A percentile compares a stretch with the other conserved stretches of the same genome.
phyloP scores from a whole-genome alignment of 2,113 vertebrate species.

The Herpetotheres cachinnans region DNA sequence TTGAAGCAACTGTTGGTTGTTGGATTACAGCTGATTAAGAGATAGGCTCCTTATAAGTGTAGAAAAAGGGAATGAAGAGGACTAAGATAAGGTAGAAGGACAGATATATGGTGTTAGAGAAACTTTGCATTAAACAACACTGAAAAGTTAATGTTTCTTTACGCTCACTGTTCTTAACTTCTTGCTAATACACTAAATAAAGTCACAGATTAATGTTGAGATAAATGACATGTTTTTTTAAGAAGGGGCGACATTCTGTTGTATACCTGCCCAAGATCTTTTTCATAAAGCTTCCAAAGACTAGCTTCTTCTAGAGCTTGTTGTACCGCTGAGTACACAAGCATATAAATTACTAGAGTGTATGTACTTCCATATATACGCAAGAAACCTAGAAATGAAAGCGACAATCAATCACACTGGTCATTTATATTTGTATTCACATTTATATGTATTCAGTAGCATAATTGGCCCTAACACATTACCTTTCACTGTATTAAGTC shows the following conservation, averaged over 20 bases:
- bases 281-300: background rate
- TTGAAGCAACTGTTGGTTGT: background rate
- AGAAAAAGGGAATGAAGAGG: background rate
- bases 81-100: background rate
- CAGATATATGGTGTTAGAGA: background rate
- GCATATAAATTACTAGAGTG: background rate
- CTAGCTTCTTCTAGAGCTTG: background rate
- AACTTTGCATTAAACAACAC: background rate
- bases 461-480: background rate
- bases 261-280: background rate
- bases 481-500: background rate
- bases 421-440: background rate
- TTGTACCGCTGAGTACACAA: background rate
- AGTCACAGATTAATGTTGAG: background rate
- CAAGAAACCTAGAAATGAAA: background rate
- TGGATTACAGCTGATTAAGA: background rate
- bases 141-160: background rate
- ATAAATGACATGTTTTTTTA: background rate
- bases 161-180: background rate
- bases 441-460: background rate
- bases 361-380: background rate
- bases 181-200: background rate
- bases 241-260: background rate
- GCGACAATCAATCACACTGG: background rate
- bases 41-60: fast-evolving